Conservation (phyloP, 2,797 vertebrate genomes). For the Botia kubotai region DNA sequence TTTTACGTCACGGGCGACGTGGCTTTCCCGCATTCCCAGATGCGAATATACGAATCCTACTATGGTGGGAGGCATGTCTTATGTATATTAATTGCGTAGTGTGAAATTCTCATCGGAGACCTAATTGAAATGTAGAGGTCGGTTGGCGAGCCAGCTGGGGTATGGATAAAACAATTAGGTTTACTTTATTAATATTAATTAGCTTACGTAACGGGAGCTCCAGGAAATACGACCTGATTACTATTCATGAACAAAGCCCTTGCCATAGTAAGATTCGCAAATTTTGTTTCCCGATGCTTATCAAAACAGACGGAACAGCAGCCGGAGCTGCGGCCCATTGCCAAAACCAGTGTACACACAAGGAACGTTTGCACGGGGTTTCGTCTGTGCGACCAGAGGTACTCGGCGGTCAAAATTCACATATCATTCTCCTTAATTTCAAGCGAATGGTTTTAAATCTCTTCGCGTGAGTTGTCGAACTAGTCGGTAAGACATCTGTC, state of each 20-base stretch:
- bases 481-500: constrained; percentile 38
- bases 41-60: constrained; percentile 14
- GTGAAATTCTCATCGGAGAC: too few relatives aligned
- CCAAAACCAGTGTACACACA: constrained; percentile 1
- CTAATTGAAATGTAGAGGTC: too few relatives aligned
- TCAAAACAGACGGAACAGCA: constrained; percentile 66
- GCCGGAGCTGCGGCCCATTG: constrained; percentile 35
- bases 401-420: constrained; percentile 8
- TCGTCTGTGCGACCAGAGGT: neutral
- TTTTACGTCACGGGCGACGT: constrained; percentile 57
- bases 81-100: neutral
- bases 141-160: too few relatives aligned
- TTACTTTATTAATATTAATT: neutral
- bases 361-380: neutral
- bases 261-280: constrained; percentile 16
- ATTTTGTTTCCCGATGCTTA: constrained; percentile 49
- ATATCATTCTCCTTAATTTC: neutral
- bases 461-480: constrained; percentile 34
- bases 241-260: constrained; percentile 6
- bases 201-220: neutral
- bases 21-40: constrained; percentile 56
- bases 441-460: constrained; percentile 24
- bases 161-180: neutral
- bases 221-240: neutral
- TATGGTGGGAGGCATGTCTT: neutral